Evolutionary conservation across 1,140 invertebrate species (phyloP), one percentile per base, ranked within the genome.

Genomic region (Cyrtorhinus lividipennis): DNA sequence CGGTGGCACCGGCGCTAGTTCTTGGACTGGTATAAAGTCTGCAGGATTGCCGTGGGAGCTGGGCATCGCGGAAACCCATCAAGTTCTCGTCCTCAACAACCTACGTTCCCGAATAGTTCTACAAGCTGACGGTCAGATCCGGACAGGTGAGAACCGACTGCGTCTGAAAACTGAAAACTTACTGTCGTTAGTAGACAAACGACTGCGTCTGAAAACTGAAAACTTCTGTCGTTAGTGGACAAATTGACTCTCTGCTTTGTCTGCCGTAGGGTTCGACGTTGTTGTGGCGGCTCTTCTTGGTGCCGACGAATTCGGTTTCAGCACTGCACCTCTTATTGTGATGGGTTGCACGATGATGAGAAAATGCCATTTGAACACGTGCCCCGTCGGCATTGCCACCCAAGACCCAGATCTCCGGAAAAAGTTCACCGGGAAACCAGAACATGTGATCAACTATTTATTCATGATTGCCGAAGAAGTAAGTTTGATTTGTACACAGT

Each of bases 271-370:
- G 26, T 92, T 93, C 73, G 96, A 99, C 77, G 90, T 99, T n/a
- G 81, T 98, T 59, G 90, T 98, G 25, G 95, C 92, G 15, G 95
- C 92, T 2, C 72, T 98, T 53, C 76, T 99, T 2, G 96, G 96
- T 48, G 96, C 96, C 12, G 96, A 99, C 76, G 95, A 99, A 76
- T 95, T 98, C 76, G 96, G 95, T n/a, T 93, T 98, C 72, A 95
- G 92, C 71, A 99, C 96, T 13, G 95, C 95, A 2, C 95, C 96
- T 0, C 77, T 99, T 45, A 98, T 99, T 73, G 92, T 90, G 0
- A 83, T 99, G 74, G 87, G 96, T 10, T 99, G 96, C 72, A 99
- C 95, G 5, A 98, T 99, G 96, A 99, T 99, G 96, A 80, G 96
- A 59, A 99, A 99, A 74, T 99, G 96, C 73, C 96, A 99, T 75